A percentile compares a stretch with the other conserved stretches of the same genome.
phyloP scores from a whole-genome alignment of 2,888 invertebrate genomes.

The Aethes cnicana region DNA sequence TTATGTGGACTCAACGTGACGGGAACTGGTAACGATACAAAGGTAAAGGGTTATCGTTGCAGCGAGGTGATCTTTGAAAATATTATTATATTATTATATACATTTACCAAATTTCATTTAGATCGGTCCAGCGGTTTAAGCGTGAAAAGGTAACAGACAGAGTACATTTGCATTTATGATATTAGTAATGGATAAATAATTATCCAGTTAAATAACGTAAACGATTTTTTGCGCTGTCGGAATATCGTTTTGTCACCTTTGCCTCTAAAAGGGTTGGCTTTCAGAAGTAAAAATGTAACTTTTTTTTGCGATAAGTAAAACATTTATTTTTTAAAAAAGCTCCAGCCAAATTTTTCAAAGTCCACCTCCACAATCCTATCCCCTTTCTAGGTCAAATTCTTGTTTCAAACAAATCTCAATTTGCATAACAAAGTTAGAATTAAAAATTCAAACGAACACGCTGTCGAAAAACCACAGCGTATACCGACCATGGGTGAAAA shows the following conservation, averaged over 20 bases:
- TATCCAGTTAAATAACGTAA: no score
- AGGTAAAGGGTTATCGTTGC: background rate
- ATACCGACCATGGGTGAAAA: constrained; percentile 9
- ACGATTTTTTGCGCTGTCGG: no score
- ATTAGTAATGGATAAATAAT: no score
- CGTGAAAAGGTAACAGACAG: no score
- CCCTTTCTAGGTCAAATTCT: constrained; percentile 8
- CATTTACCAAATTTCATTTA: no score
- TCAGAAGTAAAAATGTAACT: no score
- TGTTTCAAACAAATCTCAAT: constrained; percentile 26
- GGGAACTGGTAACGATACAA: background rate
- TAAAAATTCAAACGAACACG: constrained; percentile 30
- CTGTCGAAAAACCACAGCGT: constrained; percentile 25
- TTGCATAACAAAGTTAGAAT: constrained; percentile 27
- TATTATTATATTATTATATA: background rate
- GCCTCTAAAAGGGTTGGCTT: no score
- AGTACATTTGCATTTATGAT: no score
- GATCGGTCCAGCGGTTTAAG: no score
- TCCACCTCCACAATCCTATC: constrained; percentile 1
- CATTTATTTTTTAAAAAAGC: no score
- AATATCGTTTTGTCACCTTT: no score
- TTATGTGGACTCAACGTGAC: constrained; percentile 5
- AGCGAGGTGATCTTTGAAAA: background rate
- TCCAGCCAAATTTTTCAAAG: background rate
- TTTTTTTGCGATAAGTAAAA: no score